phyloP scores from a whole-genome alignment of 1,140 invertebrate species.

The Heliconius melpomene region DNA sequence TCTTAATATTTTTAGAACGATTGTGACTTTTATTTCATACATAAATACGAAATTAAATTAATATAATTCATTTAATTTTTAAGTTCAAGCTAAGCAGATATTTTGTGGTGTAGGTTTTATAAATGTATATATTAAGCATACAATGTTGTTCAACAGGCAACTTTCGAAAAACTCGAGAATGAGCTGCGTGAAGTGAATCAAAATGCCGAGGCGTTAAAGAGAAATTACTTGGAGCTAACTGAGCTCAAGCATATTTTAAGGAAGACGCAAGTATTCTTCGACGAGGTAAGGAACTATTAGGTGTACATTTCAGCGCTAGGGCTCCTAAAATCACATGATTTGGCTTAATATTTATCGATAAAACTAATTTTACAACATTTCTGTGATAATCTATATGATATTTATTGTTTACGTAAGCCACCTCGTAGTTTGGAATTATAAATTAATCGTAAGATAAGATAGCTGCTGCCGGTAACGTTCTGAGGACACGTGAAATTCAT shows the following conservation, averaged over 20 bases:
- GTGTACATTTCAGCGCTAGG: neutral
- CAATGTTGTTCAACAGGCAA: slow-evolving; percentile 84
- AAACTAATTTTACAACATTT: slow-evolving; percentile 18
- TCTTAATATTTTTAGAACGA: too few relatives aligned
- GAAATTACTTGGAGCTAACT: slow-evolving; percentile 97
- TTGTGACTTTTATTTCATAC: too few relatives aligned
- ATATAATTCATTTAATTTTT: too few relatives aligned
- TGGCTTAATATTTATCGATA: slow-evolving; percentile 38
- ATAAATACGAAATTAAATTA: too few relatives aligned
- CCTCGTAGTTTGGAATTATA: slow-evolving; percentile 42
- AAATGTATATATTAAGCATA: neutral
- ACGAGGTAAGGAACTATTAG: slow-evolving; percentile 91
- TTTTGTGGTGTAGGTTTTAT: too few relatives aligned
- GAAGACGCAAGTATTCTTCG: slow-evolving; percentile 98
- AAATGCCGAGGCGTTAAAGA: slow-evolving; percentile 97
- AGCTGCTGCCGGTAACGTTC: slow-evolving; percentile 42
- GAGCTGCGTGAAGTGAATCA: slow-evolving; percentile 98
- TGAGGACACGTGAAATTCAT: slow-evolving; percentile 38
- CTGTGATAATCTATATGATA: slow-evolving; percentile 44
- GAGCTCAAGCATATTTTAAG: slow-evolving; percentile 97
- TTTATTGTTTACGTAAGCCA: slow-evolving; percentile 45
- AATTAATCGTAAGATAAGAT: slow-evolving; percentile 60
- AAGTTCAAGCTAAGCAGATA: too few relatives aligned
- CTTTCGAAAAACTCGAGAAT: slow-evolving; percentile 97
- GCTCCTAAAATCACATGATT: slow-evolving; percentile 44